Evolutionary conservation across 2,888 invertebrate species (phyloP), one percentile per base, ranked within the genome.

Genomic region (Melinopterus prodromus): DNA sequence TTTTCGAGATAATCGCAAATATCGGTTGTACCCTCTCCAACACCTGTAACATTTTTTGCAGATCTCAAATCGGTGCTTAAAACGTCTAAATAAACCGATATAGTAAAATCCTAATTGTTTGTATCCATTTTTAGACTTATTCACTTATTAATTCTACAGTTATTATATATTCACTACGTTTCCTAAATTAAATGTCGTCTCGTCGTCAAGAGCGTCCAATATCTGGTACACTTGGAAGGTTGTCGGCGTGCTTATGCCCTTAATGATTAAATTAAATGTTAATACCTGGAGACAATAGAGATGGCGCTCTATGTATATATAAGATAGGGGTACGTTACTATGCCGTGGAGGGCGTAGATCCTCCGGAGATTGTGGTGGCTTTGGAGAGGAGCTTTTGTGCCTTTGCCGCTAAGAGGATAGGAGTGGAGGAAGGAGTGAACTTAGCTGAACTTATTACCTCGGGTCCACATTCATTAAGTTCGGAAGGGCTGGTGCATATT

Each of bases 251-350:
- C 9, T 53, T 53, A 53, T 53, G 53, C 53, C 53, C 12, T 53
- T 53, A 53, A 53, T 53, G 53, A 53, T 53, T 53, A 53, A 53
- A 53, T 53, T 53, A 53, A 53, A 53, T 53, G 53, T 53, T 53
- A 53, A 53, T 53, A 53, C 53, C 53, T 53, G 53, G 53, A 53
- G 53, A 53, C 53, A 53, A 53, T 53, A 53, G 53, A 53, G 53
- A 53, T 53, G 53, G 53, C 53, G 53, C 53, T 53, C 53, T 53
- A 53, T 53, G 53, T 53, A 53, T 53, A 53, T 53, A 9, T 7
- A 12, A 53, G 53, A 53, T 53, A 53, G 53, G 53, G 12, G 53
- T 7, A 53, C 26, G 26, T 26, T 26, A 26, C 26, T 26, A 26
- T 26, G 26, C 26, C 53, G 53, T 53, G 53, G 12, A 53, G 53